Percentiles rank a stretch among this genome's conserved stretches.
Conservation (phyloP, 2,888 invertebrate genomes). For the Drosophila setosimentum region DNA sequence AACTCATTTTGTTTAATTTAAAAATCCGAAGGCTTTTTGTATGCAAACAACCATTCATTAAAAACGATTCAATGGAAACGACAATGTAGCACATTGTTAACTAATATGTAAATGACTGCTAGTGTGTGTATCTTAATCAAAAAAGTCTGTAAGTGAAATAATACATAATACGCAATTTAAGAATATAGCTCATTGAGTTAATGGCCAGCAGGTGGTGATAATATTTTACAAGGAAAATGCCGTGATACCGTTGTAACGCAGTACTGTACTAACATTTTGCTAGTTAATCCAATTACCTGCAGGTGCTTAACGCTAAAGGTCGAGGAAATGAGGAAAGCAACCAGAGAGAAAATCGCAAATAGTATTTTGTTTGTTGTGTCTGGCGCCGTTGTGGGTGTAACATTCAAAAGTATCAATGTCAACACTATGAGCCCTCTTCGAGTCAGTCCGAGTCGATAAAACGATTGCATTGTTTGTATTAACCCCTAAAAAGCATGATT, state of each 20-base stretch:
- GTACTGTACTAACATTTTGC: conserved; percentile 45
- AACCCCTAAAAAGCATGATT: not conserved
- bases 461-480: conserved; percentile 26
- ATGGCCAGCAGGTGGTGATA: conserved; percentile 69
- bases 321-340: conserved; percentile 51
- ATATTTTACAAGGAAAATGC: conserved; percentile 42
- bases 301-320: conserved; percentile 57
- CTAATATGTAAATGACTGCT: conserved; percentile 57
- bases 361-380: conserved; percentile 28
- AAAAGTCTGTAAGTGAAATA: conserved; percentile 73
- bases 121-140: conserved; percentile 83
- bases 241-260: conserved; percentile 35
- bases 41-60: conserved; percentile 79
- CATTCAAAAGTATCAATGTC: conserved; percentile 73
- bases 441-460: conserved; percentile 38
- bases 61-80: conserved; percentile 59
- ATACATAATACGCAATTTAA: conserved; percentile 46
- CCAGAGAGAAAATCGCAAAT: conserved; percentile 31
- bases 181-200: conserved; percentile 67
- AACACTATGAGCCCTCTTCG: conserved; percentile 31
- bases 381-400: conserved; percentile 59
- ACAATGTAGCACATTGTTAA: conserved; percentile 36
- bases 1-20: conserved; percentile 39
- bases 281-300: conserved; percentile 70
- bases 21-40: conserved; percentile 81